These are phyloP conservation scores for Helogale parvula DNA, from an alignment of 2,113 vertebrate species.

Conservation along the genomic window DNA sequence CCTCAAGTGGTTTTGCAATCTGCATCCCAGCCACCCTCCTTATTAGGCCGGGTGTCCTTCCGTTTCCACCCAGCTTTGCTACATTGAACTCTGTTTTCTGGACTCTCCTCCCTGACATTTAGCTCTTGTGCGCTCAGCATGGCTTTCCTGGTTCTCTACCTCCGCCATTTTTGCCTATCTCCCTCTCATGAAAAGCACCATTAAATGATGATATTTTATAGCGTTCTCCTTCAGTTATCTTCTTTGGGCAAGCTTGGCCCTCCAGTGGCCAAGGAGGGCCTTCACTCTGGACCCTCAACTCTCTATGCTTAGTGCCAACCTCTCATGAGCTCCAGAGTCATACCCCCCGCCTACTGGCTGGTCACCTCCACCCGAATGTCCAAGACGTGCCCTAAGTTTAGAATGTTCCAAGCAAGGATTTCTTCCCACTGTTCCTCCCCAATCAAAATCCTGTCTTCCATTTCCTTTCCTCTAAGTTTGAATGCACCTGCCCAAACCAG, in stretches of 20 bases:
- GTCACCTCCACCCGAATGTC: not conserved
- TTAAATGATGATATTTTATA: not conserved
- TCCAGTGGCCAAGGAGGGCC: not conserved
- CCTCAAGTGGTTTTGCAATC: not conserved
- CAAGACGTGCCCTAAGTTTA: not conserved
- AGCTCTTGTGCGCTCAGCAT: not conserved
- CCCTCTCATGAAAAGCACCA: not conserved
- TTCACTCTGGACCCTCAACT: not conserved
- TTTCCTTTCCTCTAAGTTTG: not conserved
- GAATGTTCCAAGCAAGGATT: not conserved
- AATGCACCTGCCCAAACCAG: not conserved
- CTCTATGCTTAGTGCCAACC: not conserved
- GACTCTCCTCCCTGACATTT: not conserved
- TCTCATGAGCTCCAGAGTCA: not conserved
- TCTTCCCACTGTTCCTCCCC: not conserved
- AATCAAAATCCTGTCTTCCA: not conserved
- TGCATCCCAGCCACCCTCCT: not conserved
- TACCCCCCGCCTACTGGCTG: rapidly evolving
- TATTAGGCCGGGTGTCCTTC: not conserved
- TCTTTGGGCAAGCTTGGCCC: not conserved
- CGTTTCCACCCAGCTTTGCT: not conserved
- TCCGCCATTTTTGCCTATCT: not conserved
- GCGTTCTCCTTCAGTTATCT: not conserved
- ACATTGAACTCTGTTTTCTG: not conserved
- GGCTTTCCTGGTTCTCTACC: not conserved